A percentile compares a stretch with the other conserved stretches of the same genome.
Evolutionary conservation across 2,113 vertebrate species (phyloP).

Genomic region (Zosterops hypoxanthus): DNA sequence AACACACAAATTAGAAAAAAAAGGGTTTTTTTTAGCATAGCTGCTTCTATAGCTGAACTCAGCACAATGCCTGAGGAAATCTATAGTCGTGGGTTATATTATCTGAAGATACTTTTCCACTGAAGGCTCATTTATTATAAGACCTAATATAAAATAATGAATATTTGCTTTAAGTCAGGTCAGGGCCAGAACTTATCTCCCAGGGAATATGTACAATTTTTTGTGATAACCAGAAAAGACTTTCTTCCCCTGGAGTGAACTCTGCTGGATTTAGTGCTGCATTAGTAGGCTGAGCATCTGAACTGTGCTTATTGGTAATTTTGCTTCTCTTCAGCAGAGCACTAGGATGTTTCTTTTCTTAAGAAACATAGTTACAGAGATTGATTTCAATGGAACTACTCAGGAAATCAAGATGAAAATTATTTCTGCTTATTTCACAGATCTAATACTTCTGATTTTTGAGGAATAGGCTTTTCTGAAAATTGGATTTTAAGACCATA

Average conservation of each 20-base stretch:
- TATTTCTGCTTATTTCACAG: slow-evolving; percentile 17
- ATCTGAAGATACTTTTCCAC: background rate
- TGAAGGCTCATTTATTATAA: slow-evolving; percentile 26
- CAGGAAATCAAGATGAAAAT: background rate
- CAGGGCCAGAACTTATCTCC: background rate
- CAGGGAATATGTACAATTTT: slow-evolving; percentile 8
- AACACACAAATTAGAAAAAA: background rate
- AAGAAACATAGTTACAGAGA: background rate
- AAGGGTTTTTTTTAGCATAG: background rate
- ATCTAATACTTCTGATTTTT: background rate
- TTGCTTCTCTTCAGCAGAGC: slow-evolving; percentile 3
- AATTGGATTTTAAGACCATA: background rate
- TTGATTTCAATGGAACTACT: slow-evolving; percentile 4
- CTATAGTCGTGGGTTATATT: background rate
- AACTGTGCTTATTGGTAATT: slow-evolving; percentile 13
- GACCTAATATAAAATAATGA: slow-evolving; percentile 30
- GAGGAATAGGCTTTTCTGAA: background rate
- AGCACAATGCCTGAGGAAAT: background rate
- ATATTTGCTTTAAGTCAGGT: slow-evolving; percentile 38
- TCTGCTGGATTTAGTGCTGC: background rate
- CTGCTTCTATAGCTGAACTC: background rate
- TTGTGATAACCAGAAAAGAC: slow-evolving; percentile 15
- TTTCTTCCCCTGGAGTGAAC: slow-evolving; percentile 19
- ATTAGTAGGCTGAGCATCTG: background rate
- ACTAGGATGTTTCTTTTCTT: slow-evolving; percentile 14